phyloP scores from a whole-genome alignment of 2,888 invertebrate species.

The Campaea margaritaria region DNA sequence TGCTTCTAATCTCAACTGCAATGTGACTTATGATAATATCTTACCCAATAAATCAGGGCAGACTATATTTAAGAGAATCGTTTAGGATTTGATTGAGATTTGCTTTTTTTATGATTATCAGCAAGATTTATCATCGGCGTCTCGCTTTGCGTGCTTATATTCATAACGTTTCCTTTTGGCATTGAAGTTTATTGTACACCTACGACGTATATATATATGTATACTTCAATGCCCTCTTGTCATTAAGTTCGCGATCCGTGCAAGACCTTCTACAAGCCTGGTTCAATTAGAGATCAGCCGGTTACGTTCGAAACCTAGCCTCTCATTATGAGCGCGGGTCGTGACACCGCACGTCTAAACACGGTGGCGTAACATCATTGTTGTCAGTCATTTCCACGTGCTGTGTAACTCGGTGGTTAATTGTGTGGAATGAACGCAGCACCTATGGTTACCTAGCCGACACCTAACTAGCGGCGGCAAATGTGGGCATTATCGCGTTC shows the following conservation, averaged over 20 bases:
- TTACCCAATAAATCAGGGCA: no score
- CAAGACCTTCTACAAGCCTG: conserved; percentile 67
- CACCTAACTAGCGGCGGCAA: conserved; percentile 57
- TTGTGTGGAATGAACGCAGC: conserved; percentile 60
- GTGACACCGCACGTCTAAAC: conserved; percentile 68
- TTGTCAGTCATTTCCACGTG: conserved; percentile 67
- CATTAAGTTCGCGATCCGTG: conserved; percentile 55
- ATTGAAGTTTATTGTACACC: no score
- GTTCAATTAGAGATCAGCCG: conserved; percentile 72
- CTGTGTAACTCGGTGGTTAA: conserved; percentile 61
- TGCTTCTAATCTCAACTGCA: no score
- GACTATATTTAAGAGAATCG: no score
- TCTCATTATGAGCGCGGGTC: conserved; percentile 65
- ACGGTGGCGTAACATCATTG: conserved; percentile 70
- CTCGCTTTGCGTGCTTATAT: no score
- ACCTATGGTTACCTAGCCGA: conserved; percentile 45
- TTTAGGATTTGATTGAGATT: background rate
- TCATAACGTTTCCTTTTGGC: no score
- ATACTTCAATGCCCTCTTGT: conserved; percentile 36
- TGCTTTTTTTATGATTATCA: background rate
- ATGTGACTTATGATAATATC: no score
- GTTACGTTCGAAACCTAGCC: conserved; percentile 66
- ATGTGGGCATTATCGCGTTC: conserved; percentile 64
- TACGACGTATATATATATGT: no score
- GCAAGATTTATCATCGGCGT: background rate